Percentiles rank a stretch among this genome's conserved stretches.
phyloP scores from a whole-genome alignment of 2,113 vertebrate genomes.

The Pipa parva region DNA sequence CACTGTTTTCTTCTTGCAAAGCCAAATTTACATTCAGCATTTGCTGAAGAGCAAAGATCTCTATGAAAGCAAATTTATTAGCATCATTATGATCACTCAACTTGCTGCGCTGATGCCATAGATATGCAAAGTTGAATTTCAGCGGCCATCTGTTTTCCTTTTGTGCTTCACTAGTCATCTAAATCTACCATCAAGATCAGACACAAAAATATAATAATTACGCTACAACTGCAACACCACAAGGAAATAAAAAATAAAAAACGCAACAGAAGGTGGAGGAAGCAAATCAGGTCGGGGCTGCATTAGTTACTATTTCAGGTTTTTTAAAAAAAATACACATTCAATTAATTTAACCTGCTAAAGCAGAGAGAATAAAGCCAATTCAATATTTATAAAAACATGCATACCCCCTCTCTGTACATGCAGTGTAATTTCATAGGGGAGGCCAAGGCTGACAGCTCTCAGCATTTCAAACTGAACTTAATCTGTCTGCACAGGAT shows the following conservation, averaged over 20 bases:
- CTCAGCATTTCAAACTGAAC: constrained; percentile 35
- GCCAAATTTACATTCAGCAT: constrained; percentile 4
- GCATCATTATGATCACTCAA: constrained; percentile 33
- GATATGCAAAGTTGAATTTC: constrained; percentile 16
- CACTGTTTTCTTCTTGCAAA: constrained; percentile 2
- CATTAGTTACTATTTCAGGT: constrained; percentile 23
- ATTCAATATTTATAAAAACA: constrained; percentile 43
- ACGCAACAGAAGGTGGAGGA: background rate
- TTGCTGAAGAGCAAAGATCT: constrained; percentile 17
- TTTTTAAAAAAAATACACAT: constrained; percentile 14
- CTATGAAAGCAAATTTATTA: constrained; percentile 30
- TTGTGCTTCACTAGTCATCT: constrained; percentile 42
- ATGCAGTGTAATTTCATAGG: background rate
- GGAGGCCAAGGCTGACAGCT: constrained; percentile 12
- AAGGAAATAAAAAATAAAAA: no score
- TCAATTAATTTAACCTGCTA: constrained; percentile 48
- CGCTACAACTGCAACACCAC: background rate
- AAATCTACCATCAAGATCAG: constrained; percentile 7
- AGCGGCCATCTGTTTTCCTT: constrained; percentile 39
- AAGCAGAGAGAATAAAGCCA: constrained; percentile 40
- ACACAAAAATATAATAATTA: constrained; percentile 32
- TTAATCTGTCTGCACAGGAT: constrained; percentile 41
- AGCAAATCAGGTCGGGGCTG: background rate
- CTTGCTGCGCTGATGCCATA: constrained; percentile 30
- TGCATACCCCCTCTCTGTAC: constrained; percentile 1